Evolutionary conservation across 2,888 invertebrate species (phyloP).

Genomic region (Belgica antarctica): DNA sequence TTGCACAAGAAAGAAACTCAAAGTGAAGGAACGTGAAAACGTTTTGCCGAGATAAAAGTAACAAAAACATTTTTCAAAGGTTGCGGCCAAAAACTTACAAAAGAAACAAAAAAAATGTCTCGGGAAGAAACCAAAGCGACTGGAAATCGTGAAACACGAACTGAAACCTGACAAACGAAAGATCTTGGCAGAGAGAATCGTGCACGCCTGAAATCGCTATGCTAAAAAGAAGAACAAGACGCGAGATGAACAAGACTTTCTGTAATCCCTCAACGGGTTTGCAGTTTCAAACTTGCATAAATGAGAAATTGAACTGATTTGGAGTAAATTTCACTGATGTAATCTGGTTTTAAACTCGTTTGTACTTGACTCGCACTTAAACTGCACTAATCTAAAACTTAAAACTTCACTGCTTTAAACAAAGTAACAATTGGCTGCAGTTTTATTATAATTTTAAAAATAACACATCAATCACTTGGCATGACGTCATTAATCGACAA

Average conservation of each 20-base stretch:
- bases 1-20: background rate
- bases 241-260: too few species aligned
- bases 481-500: too few species aligned
- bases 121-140: background rate
- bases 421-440: too few species aligned
- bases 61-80: background rate
- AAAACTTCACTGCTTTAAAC: background rate
- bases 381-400: too few species aligned
- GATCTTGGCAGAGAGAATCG: background rate
- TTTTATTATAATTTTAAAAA: too few species aligned
- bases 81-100: background rate
- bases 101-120: background rate
- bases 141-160: constrained; percentile 29
- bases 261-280: too few species aligned
- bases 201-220: background rate
- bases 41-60: background rate
- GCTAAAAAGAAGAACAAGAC: constrained; percentile 18
- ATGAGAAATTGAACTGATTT: too few species aligned
- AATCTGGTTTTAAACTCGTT: too few species aligned
- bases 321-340: too few species aligned
- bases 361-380: too few species aligned
- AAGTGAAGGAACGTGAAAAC: background rate
- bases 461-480: too few species aligned
- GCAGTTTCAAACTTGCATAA: too few species aligned
- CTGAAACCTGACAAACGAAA: background rate